A percentile compares a stretch with the other conserved stretches of the same genome.
Evolutionary conservation across 2,797 vertebrate genomes (phyloP).

Genomic region (Melanotaenia trifasciata): DNA sequence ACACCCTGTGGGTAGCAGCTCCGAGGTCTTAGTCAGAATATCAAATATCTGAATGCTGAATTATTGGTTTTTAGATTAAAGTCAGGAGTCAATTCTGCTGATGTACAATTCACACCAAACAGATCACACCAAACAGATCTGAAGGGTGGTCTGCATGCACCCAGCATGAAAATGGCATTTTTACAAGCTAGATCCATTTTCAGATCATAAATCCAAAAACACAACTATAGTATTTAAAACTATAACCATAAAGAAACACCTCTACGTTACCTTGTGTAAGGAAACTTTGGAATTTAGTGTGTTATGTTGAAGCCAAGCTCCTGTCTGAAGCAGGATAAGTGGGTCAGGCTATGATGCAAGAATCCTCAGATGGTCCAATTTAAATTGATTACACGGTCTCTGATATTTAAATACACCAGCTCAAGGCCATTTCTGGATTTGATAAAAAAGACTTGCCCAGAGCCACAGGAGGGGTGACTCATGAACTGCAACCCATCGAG

Average conservation of each 20-base stretch:
- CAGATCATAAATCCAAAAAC: neutral
- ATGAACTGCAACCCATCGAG: neutral
- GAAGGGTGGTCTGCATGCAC: neutral
- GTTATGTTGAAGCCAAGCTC: neutral
- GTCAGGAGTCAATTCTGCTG: too few relatives aligned
- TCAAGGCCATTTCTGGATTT: neutral
- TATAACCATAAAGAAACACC: neutral
- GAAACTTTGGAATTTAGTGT: neutral
- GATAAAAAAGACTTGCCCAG: neutral
- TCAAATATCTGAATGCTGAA: too few relatives aligned
- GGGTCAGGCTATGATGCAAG: neutral
- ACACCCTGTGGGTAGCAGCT: too few relatives aligned
- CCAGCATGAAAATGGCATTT: neutral
- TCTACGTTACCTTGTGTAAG: neutral
- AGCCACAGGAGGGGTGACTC: neutral
- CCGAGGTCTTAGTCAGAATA: too few relatives aligned
- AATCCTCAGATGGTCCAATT: neutral
- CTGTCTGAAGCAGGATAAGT: neutral
- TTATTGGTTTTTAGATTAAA: too few relatives aligned
- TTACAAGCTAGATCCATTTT: neutral
- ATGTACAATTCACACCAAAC: neutral
- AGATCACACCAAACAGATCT: neutral
- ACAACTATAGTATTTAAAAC: neutral
- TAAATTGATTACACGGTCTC: neutral
- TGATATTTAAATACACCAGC: neutral